Conservation (phyloP, 2,888 invertebrate species). For the Amblyjoppa proteus region DNA sequence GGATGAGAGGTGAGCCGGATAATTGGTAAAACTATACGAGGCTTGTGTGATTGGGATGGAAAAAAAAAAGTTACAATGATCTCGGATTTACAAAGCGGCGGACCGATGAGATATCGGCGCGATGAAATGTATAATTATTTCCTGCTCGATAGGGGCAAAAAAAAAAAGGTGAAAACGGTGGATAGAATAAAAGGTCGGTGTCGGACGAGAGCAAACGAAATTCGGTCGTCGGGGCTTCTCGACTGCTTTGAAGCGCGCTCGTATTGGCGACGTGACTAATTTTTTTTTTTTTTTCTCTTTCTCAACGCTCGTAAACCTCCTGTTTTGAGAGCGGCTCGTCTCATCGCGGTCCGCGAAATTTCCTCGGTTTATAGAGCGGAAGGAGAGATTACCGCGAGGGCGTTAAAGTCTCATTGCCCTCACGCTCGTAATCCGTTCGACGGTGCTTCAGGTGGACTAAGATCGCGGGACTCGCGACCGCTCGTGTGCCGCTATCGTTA, state of each 20-base stretch:
- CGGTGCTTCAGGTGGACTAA: constrained; percentile 36
- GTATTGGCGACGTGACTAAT: neutral
- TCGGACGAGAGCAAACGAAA: too few species aligned
- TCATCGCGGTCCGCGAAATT: constrained; percentile 26
- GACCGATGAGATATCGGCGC: neutral
- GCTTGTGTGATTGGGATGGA: too few species aligned
- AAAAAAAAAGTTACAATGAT: too few species aligned
- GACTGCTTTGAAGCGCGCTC: neutral
- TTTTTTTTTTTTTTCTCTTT: constrained; percentile 40
- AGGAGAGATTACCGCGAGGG: constrained; percentile 56
- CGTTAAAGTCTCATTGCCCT: constrained; percentile 51
- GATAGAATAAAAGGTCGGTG: too few species aligned
- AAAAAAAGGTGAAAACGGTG: neutral
- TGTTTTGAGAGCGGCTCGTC: constrained; percentile 20
- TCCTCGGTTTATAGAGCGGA: constrained; percentile 57
- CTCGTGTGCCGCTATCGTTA: neutral
- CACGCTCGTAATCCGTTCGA: neutral
- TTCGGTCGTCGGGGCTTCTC: too few species aligned
- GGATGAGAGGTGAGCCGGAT: constrained; percentile 31
- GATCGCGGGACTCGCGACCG: constrained; percentile 4
- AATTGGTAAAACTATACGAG: neutral
- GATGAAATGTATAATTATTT: neutral
- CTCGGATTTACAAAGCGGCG: neutral
- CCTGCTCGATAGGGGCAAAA: neutral
- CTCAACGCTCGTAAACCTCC: constrained; percentile 53